A percentile compares a stretch with the other conserved stretches of the same genome.
phyloP scores from a whole-genome alignment of 2,113 vertebrate genomes.

The Phasianus colchicus region DNA sequence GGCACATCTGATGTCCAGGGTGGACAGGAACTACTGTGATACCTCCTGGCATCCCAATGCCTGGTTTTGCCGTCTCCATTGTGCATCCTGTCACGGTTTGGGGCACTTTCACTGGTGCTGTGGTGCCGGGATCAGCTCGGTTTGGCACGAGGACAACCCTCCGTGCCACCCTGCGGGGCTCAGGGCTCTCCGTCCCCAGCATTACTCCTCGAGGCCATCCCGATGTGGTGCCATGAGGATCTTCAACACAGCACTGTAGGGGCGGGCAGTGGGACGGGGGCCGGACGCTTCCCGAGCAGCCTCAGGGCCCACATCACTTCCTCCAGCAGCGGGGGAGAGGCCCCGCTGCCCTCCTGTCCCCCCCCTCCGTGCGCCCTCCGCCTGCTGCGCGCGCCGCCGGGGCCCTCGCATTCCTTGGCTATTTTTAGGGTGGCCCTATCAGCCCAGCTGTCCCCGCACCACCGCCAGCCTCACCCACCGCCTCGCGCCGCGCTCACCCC shows the following conservation, averaged over 20 bases:
- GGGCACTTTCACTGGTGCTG: background rate
- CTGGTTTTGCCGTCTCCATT: background rate
- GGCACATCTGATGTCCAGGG: background rate
- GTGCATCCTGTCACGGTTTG: background rate
- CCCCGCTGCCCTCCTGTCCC: background rate
- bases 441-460: slow-evolving; percentile 85
- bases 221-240: fast-evolving
- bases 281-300: background rate
- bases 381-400: slow-evolving; percentile 34
- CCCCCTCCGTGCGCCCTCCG: slow-evolving; percentile 7
- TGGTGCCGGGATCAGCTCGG: background rate
- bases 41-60: background rate
- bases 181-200: fast-evolving
- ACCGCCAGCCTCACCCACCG: slow-evolving; percentile 70
- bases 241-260: fast-evolving
- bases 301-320: slow-evolving; percentile 69
- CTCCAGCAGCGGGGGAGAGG: slow-evolving; percentile 41
- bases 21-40: no score
- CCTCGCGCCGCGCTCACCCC: slow-evolving; percentile 37
- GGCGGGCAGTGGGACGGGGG: background rate
- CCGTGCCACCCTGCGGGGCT: fast-evolving
- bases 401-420: slow-evolving; percentile 75
- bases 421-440: slow-evolving; percentile 86
- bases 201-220: background rate
- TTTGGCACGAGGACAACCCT: background rate